Conservation (phyloP, 2,888 invertebrate genomes). For the Nemotelus nigrinus region DNA sequence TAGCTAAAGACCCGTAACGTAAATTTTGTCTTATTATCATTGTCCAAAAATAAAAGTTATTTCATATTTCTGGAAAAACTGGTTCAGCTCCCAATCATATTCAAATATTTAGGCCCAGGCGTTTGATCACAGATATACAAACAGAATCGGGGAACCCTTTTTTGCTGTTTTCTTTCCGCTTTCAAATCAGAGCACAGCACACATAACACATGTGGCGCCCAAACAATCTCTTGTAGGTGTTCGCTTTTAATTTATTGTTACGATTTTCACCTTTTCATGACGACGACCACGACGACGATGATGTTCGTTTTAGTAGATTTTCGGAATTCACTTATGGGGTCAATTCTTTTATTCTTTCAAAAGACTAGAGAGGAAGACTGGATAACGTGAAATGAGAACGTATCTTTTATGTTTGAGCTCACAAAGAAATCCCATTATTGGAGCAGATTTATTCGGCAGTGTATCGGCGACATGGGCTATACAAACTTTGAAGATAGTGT, state of each 20-base stretch:
- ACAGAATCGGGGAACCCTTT: too few relatives aligned
- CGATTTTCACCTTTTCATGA: constrained; percentile 47
- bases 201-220: constrained; percentile 45
- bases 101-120: constrained; percentile 27
- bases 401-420: constrained; percentile 31
- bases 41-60: constrained; percentile 15
- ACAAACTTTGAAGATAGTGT: constrained; percentile 2
- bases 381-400: constrained; percentile 28
- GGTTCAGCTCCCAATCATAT: constrained; percentile 22
- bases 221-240: constrained; percentile 49
- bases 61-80: constrained; percentile 45
- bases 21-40: not conserved
- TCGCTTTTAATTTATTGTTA: constrained; percentile 51
- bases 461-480: constrained; percentile 28
- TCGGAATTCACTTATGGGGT: constrained; percentile 26
- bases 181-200: constrained; percentile 2
- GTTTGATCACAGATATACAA: not conserved
- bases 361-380: not conserved
- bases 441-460: constrained; percentile 36
- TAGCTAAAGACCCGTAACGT: too few relatives aligned
- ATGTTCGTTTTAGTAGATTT: constrained; percentile 28
- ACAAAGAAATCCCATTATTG: constrained; percentile 44
- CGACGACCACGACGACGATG: constrained; percentile 4
- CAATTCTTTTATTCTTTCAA: constrained; percentile 22
- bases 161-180: not conserved